Evolutionary conservation across 1,140 invertebrate genomes (phyloP).

Genomic region (Kradibia gibbosae): DNA sequence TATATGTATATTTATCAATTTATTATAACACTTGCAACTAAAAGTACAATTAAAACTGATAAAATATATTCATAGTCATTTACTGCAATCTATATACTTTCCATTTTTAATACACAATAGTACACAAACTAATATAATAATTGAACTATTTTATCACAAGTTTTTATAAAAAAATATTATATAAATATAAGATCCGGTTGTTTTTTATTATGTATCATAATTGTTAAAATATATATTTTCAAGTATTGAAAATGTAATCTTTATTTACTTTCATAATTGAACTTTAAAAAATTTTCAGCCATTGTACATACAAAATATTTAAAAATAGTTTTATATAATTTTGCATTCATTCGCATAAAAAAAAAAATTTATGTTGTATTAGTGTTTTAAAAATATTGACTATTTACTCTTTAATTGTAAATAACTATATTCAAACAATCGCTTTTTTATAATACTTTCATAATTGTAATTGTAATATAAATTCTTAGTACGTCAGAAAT

Average conservation of each 20-base stretch:
- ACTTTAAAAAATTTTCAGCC: background rate
- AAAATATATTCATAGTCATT: background rate
- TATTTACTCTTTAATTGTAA: too few relatives aligned
- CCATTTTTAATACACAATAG: background rate
- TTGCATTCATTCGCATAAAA: too few relatives aligned
- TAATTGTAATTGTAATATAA: too few relatives aligned
- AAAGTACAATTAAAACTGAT: background rate
- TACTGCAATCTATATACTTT: background rate
- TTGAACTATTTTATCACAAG: conserved; percentile 24
- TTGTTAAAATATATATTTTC: background rate
- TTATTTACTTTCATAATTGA: background rate
- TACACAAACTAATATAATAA: background rate
- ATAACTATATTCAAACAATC: too few relatives aligned
- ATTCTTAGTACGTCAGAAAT: too few relatives aligned
- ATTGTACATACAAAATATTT: background rate
- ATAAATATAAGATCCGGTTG: background rate
- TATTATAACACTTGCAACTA: conserved; percentile 1
- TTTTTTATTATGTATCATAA: background rate
- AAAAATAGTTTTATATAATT: background rate
- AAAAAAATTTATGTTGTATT: too few relatives aligned
- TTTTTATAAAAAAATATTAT: conserved; percentile 28
- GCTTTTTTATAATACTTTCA: too few relatives aligned
- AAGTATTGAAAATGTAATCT: background rate
- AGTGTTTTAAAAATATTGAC: too few relatives aligned
- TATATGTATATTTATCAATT: background rate